phyloP scores from a whole-genome alignment of 2,113 vertebrate genomes.

The Centropus bengalensis region DNA sequence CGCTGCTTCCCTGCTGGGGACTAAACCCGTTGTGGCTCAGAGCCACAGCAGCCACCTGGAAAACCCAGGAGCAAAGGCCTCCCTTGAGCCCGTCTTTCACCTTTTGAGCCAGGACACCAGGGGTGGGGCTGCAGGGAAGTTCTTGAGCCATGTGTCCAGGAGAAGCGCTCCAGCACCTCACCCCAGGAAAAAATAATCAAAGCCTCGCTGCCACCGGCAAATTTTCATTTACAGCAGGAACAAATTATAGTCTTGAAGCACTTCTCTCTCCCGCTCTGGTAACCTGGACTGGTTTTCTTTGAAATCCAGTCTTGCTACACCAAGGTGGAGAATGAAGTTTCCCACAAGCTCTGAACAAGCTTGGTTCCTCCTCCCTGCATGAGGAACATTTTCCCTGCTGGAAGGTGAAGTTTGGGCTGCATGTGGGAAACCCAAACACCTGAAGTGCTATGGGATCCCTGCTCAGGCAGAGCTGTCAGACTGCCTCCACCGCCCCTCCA shows the following conservation, averaged over 20 bases:
- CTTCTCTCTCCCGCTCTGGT: not conserved
- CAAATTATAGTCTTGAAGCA: not conserved
- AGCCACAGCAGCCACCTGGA: not conserved
- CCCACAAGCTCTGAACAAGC: not conserved
- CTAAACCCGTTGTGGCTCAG: no score
- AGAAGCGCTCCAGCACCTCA: not conserved
- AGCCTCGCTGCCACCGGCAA: not conserved
- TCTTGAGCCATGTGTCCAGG: rapidly evolving
- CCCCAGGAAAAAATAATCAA: not conserved
- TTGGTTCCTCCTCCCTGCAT: not conserved
- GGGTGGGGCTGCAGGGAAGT: no score
- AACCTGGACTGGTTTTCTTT: rapidly evolving
- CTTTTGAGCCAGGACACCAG: not conserved
- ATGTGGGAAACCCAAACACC: not conserved
- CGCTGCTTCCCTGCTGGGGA: not conserved
- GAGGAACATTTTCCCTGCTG: not conserved
- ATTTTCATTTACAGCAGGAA: not conserved
- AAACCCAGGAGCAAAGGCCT: not conserved
- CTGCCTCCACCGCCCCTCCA: not conserved
- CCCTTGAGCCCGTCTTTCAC: not conserved
- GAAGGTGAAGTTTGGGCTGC: not conserved
- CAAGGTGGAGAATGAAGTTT: not conserved
- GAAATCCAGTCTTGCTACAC: not conserved
- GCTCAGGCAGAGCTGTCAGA: not conserved
- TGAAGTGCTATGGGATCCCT: not conserved